Conservation (phyloP, 2,797 vertebrate genomes). For the Pseudochirops cupreus region DNA sequence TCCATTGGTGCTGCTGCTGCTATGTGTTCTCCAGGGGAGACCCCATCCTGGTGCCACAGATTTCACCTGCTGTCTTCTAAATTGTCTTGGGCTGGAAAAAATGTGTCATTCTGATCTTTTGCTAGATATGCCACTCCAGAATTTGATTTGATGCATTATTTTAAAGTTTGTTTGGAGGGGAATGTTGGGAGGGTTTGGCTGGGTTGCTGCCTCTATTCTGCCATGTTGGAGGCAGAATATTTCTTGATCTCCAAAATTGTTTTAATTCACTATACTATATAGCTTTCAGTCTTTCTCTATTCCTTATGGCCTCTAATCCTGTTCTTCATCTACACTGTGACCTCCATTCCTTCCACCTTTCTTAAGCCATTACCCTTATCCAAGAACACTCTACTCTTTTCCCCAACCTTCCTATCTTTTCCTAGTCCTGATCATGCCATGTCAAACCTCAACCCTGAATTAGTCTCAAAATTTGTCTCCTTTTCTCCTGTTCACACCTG, state of each 20-base stretch:
- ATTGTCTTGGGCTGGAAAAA: no score
- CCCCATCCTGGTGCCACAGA: no score
- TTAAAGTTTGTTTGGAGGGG: neutral
- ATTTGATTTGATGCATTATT: neutral
- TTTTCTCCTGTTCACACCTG: neutral
- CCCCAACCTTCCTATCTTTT: neutral
- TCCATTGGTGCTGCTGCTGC: neutral
- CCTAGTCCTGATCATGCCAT: neutral
- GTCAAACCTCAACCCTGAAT: neutral
- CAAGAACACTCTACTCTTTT: neutral
- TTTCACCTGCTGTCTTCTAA: no score
- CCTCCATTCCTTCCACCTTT: neutral
- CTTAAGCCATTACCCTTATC: neutral
- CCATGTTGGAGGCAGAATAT: neutral
- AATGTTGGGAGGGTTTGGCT: neutral
- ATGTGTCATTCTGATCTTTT: neutral
- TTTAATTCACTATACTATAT: neutral
- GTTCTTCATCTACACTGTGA: neutral
- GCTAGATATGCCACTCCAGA: neutral
- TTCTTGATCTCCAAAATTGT: neutral
- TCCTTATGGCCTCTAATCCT: neutral
- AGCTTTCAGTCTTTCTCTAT: neutral
- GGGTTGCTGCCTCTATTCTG: no score
- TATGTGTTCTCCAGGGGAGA: neutral
- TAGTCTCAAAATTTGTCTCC: neutral